Conservation (phyloP, 2,888 invertebrate genomes). For the Neoitamus cyanurus region DNA sequence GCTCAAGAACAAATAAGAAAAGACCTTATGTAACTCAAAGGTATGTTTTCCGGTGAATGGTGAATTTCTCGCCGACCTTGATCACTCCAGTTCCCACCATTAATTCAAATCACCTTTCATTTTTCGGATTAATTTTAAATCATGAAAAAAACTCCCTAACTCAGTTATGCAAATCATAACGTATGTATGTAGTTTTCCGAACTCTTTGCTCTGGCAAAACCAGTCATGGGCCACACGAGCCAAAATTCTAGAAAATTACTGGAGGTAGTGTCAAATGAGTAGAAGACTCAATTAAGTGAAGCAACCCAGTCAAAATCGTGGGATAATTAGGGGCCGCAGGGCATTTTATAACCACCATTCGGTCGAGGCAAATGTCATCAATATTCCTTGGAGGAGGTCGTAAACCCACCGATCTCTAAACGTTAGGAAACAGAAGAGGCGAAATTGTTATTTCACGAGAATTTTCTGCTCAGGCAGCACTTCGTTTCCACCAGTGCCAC, state of each 20-base stretch:
- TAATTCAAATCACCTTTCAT: neutral
- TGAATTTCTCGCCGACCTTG: neutral
- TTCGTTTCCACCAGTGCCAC: neutral
- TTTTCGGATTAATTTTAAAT: neutral
- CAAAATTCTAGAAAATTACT: neutral
- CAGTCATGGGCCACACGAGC: neutral
- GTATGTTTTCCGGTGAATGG: neutral
- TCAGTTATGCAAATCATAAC: neutral
- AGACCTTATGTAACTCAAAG: neutral
- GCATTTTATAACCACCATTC: neutral
- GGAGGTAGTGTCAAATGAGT: neutral
- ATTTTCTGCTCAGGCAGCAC: neutral
- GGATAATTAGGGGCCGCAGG: neutral
- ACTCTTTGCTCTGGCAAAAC: neutral
- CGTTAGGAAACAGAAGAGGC: neutral
- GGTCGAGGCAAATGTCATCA: neutral
- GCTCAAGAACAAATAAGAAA: neutral
- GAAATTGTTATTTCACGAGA: neutral
- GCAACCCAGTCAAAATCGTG: neutral
- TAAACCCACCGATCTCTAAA: neutral
- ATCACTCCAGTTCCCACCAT: neutral
- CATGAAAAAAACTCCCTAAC: neutral
- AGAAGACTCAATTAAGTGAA: neutral
- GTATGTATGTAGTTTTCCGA: neutral
- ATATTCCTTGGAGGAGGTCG: neutral